Evolutionary conservation across 2,113 vertebrate species (phyloP), one percentile per base, ranked within the genome.

Genomic region (Circaetus cinerascens): DNA sequence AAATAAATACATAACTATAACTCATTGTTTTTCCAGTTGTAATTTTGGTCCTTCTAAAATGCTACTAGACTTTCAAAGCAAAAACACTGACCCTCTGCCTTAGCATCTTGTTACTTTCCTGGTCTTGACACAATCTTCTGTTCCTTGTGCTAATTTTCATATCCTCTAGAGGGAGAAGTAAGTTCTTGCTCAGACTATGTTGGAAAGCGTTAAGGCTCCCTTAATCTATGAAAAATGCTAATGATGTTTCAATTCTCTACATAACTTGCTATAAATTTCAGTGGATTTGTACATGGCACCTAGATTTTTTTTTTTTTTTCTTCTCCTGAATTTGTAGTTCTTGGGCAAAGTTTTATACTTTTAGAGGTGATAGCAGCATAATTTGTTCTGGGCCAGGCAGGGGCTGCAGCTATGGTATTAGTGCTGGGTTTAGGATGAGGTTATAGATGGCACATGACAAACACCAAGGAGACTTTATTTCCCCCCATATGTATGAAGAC

Each of bases 121-220:
- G 64, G 14, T 51, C 59, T 51, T 90, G 64, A 32, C 36, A 5
- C 36, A 9, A 55, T 32, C 14, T 72, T 38, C 1, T 3, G 53
- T 78, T 90, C 48, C 56, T 81, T 90, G 57, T 57, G 51, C 22
- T 90, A 15, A 75, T 66, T 83, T 88, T 87, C 45, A 2, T 38
- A 34, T 88, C 95, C 98, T 95, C 92, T 97, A 98, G 98, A 86
- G 96, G 96, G 96, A 96, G 96, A 25, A 93, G 29, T 67, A 75
- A 66, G 12, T 75, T 93, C 77, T 68, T 84, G 40, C 23, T 87
- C 22, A 51, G 19, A 40, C 40, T 26, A 1, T 14, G 11, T 27
- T 73, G 53, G 32, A 21, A 77, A 50, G 29, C 25, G 23, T 36
- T 51, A 53, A 43, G 18, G 2, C 46, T 87, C 7, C 23, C 32